phyloP scores from a whole-genome alignment of 2,888 invertebrate species.

The Chalcosyrphus nemorum region DNA sequence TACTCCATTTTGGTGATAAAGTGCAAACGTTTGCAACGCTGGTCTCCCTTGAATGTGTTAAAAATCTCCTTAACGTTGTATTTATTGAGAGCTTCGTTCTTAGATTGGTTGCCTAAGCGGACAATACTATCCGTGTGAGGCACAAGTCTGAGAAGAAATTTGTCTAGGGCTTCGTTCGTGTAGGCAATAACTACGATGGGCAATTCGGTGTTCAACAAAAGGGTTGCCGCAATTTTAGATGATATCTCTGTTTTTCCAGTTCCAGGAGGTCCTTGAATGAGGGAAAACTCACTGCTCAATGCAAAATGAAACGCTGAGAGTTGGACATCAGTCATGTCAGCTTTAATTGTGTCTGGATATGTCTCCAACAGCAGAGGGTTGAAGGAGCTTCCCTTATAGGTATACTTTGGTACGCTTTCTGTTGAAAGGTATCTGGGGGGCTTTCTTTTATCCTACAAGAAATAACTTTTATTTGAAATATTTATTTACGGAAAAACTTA shows the following conservation, averaged over 20 bases:
- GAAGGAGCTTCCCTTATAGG: conserved; percentile 74
- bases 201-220: conserved; percentile 85
- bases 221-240: conserved; percentile 87
- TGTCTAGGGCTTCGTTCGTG: conserved; percentile 94
- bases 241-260: conserved; percentile 94
- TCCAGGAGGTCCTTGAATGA: conserved; percentile 94
- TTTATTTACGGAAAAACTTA: not conserved
- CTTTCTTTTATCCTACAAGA: conserved; percentile 61
- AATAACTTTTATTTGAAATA: not conserved
- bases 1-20: conserved; percentile 77
- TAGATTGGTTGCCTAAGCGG: conserved; percentile 88
- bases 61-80: conserved; percentile 82
- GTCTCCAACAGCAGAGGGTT: conserved; percentile 72
- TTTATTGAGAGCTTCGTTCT: conserved; percentile 83
- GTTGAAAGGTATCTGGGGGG: conserved; percentile 81
- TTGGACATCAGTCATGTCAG: conserved; percentile 86
- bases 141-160: conserved; percentile 89
- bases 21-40: conserved; percentile 77
- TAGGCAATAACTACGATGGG: conserved; percentile 90
- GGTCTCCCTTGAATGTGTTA: conserved; percentile 62
- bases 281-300: conserved; percentile 87
- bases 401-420: conserved; percentile 64
- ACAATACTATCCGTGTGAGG: conserved; percentile 85
- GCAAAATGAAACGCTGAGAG: conserved; percentile 86
- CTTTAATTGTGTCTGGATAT: conserved; percentile 82